Conservation (phyloP, 2,113 vertebrate genomes). For the Tupaia chinensis region DNA sequence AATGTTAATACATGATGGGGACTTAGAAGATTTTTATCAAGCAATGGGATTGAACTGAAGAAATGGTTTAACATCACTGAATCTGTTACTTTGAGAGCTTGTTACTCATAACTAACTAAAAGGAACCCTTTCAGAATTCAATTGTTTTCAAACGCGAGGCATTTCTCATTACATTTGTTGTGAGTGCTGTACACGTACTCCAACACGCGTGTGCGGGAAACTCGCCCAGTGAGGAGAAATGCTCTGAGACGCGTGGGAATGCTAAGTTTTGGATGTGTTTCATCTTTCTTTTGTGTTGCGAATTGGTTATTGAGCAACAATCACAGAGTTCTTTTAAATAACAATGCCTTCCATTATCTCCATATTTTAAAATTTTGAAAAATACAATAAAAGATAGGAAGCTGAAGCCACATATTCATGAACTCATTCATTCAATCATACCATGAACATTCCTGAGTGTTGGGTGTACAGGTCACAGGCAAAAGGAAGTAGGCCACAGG, state of each 20-base stretch:
- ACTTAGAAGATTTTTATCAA: background rate
- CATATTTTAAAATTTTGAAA: conserved; percentile 8
- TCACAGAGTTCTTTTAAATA: background rate
- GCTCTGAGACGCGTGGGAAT: background rate
- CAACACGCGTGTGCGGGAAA: background rate
- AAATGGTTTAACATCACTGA: background rate
- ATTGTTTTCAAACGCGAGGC: background rate
- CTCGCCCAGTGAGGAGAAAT: background rate
- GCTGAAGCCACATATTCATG: conserved; percentile 24
- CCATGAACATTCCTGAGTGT: background rate
- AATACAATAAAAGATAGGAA: background rate
- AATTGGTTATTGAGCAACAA: conserved; percentile 23
- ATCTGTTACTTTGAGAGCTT: background rate
- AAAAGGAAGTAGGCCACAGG: conserved; percentile 24
- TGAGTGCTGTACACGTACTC: background rate
- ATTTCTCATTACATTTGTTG: background rate
- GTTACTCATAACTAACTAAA: background rate
- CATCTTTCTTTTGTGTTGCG: conserved; percentile 31
- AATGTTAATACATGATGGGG: background rate
- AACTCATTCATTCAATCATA: background rate
- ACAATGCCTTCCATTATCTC: conserved; percentile 37
- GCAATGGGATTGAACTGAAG: background rate
- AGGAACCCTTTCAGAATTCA: conserved; percentile 1
- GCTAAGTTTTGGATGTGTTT: background rate
- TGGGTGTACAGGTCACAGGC: background rate